Evolutionary conservation across 2,888 invertebrate genomes (phyloP).

Genomic region (Crepidodera aurea): DNA sequence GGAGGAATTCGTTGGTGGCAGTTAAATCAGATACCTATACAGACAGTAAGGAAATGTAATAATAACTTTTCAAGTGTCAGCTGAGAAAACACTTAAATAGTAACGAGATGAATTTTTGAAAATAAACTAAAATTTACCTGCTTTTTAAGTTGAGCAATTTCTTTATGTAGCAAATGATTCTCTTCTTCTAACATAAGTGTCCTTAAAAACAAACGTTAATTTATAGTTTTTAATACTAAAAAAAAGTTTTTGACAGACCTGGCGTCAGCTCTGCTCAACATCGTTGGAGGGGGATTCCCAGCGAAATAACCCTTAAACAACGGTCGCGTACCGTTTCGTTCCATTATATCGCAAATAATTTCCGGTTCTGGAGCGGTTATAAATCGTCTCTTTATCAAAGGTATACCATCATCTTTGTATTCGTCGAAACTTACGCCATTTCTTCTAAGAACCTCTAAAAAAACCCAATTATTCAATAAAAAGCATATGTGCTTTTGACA

Average conservation of each 20-base stretch:
- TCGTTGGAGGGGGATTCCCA: conserved; percentile 56
- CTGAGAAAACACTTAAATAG: too few species aligned
- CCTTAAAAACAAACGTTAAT: conserved; percentile 47
- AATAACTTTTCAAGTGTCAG: too few species aligned
- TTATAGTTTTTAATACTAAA: too few species aligned
- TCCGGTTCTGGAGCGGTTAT: conserved; percentile 48
- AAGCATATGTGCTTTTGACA: too few species aligned
- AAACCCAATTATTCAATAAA: background rate
- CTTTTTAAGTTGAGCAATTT: conserved; percentile 75
- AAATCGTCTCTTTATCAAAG: conserved; percentile 57
- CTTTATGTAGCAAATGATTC: conserved; percentile 71
- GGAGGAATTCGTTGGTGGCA: conserved; percentile 79
- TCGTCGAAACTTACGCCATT: conserved; percentile 53
- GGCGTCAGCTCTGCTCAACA: conserved; percentile 56
- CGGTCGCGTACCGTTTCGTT: conserved; percentile 37
- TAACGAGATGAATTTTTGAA: too few species aligned
- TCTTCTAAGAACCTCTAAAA: conserved; percentile 45
- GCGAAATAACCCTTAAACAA: conserved; percentile 59
- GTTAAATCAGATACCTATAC: conserved; percentile 72
- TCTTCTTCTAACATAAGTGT: conserved; percentile 71
- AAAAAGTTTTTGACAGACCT: conserved; percentile 45
- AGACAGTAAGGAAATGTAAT: too few species aligned
- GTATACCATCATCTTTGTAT: conserved; percentile 55
- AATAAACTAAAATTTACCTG: conserved; percentile 65
- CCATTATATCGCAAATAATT: conserved; percentile 45